These are phyloP conservation scores for Pseudomyrmex cubaensis DNA, from an alignment of 1,140 invertebrate genomes.

Conservation along the genomic window DNA sequence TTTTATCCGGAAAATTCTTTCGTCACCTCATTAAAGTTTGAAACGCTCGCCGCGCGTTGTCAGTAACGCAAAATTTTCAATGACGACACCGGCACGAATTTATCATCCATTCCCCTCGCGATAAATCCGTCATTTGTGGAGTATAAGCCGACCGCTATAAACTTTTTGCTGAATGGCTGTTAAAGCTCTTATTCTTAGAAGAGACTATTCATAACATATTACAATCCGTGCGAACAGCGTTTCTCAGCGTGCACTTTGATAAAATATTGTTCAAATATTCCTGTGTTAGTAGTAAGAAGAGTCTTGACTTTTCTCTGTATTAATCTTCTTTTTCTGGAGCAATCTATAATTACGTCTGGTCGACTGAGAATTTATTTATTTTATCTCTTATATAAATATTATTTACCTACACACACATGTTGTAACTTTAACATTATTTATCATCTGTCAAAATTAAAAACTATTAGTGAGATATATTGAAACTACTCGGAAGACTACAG, in stretches of 20 bases:
- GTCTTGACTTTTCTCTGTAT: not conserved
- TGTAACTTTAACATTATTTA: not conserved
- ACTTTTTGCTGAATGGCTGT: conserved; percentile 11
- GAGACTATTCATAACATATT: conserved; percentile 40
- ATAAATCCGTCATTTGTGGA: conserved; percentile 32
- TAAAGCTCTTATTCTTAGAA: conserved; percentile 13
- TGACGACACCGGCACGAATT: conserved; percentile 26
- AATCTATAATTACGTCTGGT: not conserved
- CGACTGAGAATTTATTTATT: not conserved
- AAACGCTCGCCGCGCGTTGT: conserved; percentile 5
- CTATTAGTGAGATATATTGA: conserved; percentile 1
- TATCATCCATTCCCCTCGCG: conserved; percentile 19
- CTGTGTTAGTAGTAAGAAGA: not conserved
- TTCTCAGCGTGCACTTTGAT: conserved; percentile 10
- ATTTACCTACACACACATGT: not conserved
- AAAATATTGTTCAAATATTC: conserved; percentile 39
- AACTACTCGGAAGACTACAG: not conserved
- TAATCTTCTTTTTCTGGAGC: not conserved
- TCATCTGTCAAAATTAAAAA: not conserved
- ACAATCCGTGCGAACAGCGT: not conserved
- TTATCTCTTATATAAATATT: conserved; percentile 8
- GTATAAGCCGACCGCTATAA: not conserved
- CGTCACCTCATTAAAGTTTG: conserved; percentile 53
- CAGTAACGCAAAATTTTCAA: conserved; percentile 14
- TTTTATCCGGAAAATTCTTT: conserved; percentile 53